These are phyloP conservation scores for Mamestra configurata DNA, from an alignment of 1,140 invertebrate species.

Conservation along the genomic window DNA sequence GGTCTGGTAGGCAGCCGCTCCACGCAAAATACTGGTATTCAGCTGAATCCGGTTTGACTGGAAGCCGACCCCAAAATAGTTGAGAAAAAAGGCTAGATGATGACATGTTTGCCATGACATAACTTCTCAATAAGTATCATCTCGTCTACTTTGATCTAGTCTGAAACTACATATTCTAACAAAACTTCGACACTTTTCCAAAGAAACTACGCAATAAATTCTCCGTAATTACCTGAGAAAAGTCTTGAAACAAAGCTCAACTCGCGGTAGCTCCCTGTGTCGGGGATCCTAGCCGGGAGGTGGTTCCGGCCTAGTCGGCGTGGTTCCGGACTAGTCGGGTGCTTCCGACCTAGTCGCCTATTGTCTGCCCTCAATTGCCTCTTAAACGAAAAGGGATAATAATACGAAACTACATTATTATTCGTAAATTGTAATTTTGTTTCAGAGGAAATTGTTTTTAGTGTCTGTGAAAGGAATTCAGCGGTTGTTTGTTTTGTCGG, in stretches of 20 bases:
- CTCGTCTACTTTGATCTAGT: not conserved
- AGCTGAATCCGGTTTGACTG: too few relatives aligned
- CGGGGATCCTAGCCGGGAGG: slow-evolving; percentile 1
- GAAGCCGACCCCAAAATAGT: too few relatives aligned
- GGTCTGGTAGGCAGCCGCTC: too few relatives aligned
- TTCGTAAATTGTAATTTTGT: slow-evolving; percentile 33
- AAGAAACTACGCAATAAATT: slow-evolving; percentile 1
- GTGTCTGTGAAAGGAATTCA: not conserved
- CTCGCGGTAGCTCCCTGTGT: not conserved
- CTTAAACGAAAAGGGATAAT: slow-evolving; percentile 47
- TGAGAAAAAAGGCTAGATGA: too few relatives aligned
- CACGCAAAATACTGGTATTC: too few relatives aligned
- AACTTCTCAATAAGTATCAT: too few relatives aligned
- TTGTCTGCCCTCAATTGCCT: slow-evolving; percentile 40
- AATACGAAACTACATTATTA: slow-evolving; percentile 8
- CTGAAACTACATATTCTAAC: not conserved
- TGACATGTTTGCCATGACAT: too few relatives aligned
- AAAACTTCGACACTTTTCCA: not conserved
- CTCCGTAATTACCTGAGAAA: not conserved
- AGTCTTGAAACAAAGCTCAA: slow-evolving; percentile 23
- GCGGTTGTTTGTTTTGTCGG: not conserved
- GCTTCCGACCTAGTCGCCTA: slow-evolving; percentile 27
- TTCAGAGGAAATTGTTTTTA: slow-evolving; percentile 4
- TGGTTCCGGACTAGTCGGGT: slow-evolving; percentile 11
- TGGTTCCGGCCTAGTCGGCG: not conserved